Percentiles rank a stretch among this genome's conserved stretches.
phyloP scores from a whole-genome alignment of 2,888 invertebrate species.

The Drosophila tanythrix region DNA sequence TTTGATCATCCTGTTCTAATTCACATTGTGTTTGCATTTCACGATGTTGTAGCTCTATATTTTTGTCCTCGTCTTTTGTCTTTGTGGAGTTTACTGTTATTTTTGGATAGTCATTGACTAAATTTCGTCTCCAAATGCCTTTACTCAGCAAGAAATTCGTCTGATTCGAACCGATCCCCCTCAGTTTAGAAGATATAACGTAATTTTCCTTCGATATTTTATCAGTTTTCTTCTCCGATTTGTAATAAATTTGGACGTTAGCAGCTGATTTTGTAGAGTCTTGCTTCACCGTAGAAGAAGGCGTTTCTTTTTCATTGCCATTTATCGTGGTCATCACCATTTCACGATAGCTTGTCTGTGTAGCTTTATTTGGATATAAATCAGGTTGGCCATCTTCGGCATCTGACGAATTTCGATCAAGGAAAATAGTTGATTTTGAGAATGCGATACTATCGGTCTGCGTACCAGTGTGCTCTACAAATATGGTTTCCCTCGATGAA shows the following conservation, averaged over 20 bases:
- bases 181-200: neutral
- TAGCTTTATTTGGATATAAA: neutral
- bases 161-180: neutral
- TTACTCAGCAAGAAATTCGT: neutral
- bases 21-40: neutral
- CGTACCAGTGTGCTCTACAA: conserved; percentile 1
- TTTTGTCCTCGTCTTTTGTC: neutral
- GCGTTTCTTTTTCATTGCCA: neutral
- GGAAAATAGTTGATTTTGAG: neutral
- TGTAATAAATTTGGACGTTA: neutral
- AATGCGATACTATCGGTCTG: conserved; percentile 17
- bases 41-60: too few species aligned
- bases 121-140: neutral
- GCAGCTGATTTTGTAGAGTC: too few species aligned
- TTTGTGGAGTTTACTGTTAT: neutral
- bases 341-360: neutral
- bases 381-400: neutral
- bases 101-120: neutral
- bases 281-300: too few species aligned
- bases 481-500: conserved; percentile 10
- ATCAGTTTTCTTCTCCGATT: neutral
- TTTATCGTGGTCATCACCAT: neutral
- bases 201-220: neutral
- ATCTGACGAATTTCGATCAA: neutral
- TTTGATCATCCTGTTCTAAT: neutral